Percentiles rank a stretch among this genome's conserved stretches.
These are phyloP conservation scores for Drosophila sproati DNA, from an alignment of 1,140 invertebrate genomes.

Conservation along the genomic window DNA sequence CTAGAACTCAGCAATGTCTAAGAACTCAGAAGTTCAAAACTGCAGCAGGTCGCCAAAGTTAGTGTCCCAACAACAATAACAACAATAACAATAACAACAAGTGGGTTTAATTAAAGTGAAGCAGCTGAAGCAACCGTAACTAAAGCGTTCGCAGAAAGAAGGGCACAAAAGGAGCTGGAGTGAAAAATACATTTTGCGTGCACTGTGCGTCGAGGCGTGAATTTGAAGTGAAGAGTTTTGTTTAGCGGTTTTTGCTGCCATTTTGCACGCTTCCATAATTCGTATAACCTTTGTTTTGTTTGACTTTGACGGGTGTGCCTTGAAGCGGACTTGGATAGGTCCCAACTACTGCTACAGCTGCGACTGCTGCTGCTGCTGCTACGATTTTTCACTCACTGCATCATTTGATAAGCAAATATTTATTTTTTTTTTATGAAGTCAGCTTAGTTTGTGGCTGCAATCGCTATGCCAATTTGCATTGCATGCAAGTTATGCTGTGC, in stretches of 20 bases:
- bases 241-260: neutral
- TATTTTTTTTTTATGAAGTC: slow-evolving; percentile 26
- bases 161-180: slow-evolving; percentile 15
- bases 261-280: slow-evolving; percentile 47
- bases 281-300: slow-evolving; percentile 46
- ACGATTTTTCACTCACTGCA: slow-evolving; percentile 28
- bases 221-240: slow-evolving; percentile 10
- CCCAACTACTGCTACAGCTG: neutral
- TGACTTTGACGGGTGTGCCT: slow-evolving; percentile 26
- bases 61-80: neutral
- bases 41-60: neutral
- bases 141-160: neutral
- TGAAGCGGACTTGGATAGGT: slow-evolving; percentile 1
- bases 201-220: slow-evolving; percentile 18
- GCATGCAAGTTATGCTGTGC: neutral
- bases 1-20: no score
- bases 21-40: neutral
- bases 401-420: slow-evolving; percentile 48
- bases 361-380: neutral
- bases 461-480: slow-evolving; percentile 30
- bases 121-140: neutral
- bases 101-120: slow-evolving; percentile 25
- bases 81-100: neutral
- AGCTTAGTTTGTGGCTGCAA: slow-evolving; percentile 7
- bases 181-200: slow-evolving; percentile 13